Conservation (phyloP, 2,113 vertebrate species). For the Porphyrio hochstetteri region DNA sequence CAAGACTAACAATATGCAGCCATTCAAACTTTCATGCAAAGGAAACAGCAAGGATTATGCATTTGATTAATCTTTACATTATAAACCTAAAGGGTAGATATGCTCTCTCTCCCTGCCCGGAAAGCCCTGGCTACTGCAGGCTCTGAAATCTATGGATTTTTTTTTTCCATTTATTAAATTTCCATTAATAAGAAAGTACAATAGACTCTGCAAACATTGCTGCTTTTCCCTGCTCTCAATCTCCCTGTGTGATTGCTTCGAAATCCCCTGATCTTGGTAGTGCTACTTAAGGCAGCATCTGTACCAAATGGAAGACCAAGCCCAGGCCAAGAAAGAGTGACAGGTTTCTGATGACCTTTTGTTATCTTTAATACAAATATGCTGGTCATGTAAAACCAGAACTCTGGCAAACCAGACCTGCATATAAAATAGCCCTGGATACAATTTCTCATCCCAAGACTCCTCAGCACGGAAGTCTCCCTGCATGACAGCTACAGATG, state of each 20-base stretch:
- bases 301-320: background rate
- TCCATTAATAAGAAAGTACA: background rate
- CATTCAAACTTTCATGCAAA: background rate
- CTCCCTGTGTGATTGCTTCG: background rate
- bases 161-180: background rate
- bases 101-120: background rate
- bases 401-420: background rate
- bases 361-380: background rate
- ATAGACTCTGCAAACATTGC: background rate
- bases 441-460: background rate
- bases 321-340: background rate
- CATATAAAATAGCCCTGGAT: background rate
- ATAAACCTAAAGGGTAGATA: background rate
- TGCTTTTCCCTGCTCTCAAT: background rate
- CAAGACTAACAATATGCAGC: background rate
- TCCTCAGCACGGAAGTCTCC: background rate
- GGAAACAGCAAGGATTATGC: background rate
- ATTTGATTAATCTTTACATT: background rate
- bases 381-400: background rate
- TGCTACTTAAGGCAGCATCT: background rate
- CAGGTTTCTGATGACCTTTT: background rate
- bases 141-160: background rate
- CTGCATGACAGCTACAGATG: background rate
- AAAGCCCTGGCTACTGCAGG: background rate
- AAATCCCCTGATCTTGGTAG: background rate